Percentiles rank a stretch among this genome's conserved stretches.
Evolutionary conservation across 2,113 vertebrate genomes (phyloP).

Genomic region (Motacilla tschutschensis): DNA sequence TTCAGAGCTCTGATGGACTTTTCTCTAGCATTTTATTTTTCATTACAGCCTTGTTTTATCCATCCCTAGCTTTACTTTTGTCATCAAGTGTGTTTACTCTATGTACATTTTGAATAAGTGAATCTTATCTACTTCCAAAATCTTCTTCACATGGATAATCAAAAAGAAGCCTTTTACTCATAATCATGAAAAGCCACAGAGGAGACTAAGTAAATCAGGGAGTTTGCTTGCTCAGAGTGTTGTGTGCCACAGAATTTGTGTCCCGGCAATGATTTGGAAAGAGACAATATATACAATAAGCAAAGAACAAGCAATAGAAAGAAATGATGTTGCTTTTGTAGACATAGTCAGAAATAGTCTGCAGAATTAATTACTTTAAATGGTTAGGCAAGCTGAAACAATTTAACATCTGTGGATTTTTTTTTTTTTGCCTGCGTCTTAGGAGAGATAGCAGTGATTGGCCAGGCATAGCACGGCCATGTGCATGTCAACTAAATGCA

Average conservation of each 20-base stretch:
- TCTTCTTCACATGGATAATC: neutral
- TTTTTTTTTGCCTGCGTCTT: neutral
- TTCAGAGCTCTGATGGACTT: neutral
- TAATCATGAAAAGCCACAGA: neutral
- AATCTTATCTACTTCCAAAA: neutral
- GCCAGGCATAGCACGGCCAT: neutral
- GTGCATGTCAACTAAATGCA: constrained; percentile 28
- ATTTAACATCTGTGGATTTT: constrained; percentile 46
- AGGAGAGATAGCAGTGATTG: constrained; percentile 24
- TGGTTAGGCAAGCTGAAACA: constrained; percentile 27
- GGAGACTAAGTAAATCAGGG: neutral
- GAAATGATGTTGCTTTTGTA: neutral
- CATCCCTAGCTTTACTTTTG: neutral
- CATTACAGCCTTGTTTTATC: neutral
- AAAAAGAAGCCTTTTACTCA: neutral
- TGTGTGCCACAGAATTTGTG: neutral
- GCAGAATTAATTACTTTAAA: constrained; percentile 29
- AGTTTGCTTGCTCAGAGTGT: neutral
- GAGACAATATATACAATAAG: neutral
- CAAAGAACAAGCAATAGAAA: neutral
- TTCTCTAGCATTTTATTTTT: neutral
- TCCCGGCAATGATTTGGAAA: neutral
- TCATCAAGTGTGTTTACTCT: neutral
- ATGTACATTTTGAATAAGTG: neutral
- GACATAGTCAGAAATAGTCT: constrained; percentile 30